Evolutionary conservation across 2,113 vertebrate species (phyloP).

Genomic region (Ammodytes dubius): DNA sequence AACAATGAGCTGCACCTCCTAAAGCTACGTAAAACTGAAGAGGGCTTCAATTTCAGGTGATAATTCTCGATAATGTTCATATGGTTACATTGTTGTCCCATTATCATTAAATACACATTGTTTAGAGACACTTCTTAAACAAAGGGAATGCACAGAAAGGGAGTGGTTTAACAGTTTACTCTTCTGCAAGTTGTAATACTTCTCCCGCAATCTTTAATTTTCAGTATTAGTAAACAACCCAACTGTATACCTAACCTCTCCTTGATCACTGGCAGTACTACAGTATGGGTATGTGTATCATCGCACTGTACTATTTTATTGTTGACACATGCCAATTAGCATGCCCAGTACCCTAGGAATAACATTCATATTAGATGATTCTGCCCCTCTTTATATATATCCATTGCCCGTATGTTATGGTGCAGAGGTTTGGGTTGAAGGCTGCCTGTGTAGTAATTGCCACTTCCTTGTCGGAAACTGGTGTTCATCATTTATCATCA

Average conservation of each 20-base stretch:
- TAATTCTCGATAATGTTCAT: no score
- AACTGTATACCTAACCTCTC: background rate
- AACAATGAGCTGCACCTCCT: no score
- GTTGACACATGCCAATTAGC: background rate
- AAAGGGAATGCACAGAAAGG: background rate
- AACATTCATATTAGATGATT: background rate
- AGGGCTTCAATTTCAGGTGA: no score
- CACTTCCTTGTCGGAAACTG: background rate
- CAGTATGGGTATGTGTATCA: constrained; percentile 9
- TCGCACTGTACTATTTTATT: background rate
- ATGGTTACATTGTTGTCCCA: no score
- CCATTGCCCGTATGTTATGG: background rate
- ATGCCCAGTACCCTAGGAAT: no score
- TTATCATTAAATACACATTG: no score
- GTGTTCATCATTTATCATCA: background rate
- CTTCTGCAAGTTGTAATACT: background rate
- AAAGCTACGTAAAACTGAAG: no score
- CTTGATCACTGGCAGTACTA: background rate
- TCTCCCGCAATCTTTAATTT: background rate
- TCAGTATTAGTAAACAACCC: constrained; percentile 1
- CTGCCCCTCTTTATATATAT: background rate
- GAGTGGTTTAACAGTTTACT: background rate
- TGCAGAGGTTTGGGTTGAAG: background rate
- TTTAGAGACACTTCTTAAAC: no score
- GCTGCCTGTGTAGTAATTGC: no score